Evolutionary conservation across 2,113 vertebrate genomes (phyloP).

Genomic region (Pithys albifrons): DNA sequence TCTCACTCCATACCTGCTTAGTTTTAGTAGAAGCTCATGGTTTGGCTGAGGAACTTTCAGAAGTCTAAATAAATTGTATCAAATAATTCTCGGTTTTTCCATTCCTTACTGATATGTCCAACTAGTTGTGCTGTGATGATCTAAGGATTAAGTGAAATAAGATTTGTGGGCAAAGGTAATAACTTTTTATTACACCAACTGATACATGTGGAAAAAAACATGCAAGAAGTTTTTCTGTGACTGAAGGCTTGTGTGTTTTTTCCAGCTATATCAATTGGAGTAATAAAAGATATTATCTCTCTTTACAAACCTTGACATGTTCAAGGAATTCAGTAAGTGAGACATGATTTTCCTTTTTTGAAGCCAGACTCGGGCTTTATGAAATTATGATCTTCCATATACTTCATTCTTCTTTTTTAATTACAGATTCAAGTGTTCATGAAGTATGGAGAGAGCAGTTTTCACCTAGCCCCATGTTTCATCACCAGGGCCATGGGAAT

Average conservation of each 20-base stretch:
- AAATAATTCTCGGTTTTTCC: not conserved
- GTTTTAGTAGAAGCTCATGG: not conserved
- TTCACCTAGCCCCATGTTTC: not conserved
- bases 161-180: conserved; percentile 24
- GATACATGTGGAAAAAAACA: conserved; percentile 40
- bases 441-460: not conserved
- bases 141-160: conserved; percentile 12
- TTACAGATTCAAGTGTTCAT: not conserved
- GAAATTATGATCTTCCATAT: not conserved
- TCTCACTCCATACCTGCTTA: not conserved
- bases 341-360: conserved; percentile 39
- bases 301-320: conserved; percentile 51
- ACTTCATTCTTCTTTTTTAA: not conserved
- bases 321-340: conserved; percentile 41
- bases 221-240: conserved; percentile 8
- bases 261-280: conserved; percentile 19
- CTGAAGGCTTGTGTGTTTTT: conserved; percentile 44
- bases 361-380: conserved; percentile 8
- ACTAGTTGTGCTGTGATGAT: not conserved
- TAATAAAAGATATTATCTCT: conserved; percentile 58
- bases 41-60: not conserved
- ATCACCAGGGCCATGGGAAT: not conserved
- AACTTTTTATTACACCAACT: conserved; percentile 47
- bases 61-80: not conserved
- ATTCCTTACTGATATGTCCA: not conserved